These are phyloP conservation scores for Hecatera dysodea DNA, from an alignment of 2,888 invertebrate species.

Conservation along the genomic window DNA sequence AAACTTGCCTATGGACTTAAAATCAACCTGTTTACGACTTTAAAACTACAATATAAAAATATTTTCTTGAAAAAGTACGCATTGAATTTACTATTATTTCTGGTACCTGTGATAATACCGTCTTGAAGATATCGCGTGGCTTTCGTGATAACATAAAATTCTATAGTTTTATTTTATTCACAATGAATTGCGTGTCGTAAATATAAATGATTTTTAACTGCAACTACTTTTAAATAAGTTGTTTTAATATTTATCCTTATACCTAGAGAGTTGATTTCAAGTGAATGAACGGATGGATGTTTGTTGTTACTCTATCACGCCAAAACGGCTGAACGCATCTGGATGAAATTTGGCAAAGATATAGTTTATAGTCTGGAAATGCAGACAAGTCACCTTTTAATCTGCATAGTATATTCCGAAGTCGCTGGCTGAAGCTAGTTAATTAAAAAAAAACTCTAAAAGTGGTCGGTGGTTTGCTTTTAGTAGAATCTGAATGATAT, in stretches of 20 bases:
- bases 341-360: too few species aligned
- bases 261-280: neutral
- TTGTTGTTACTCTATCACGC: too few species aligned
- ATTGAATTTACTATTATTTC: neutral
- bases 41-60: neutral
- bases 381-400: too few species aligned
- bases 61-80: neutral
- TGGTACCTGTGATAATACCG: slow-evolving; percentile 18
- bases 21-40: neutral
- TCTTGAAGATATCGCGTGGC: slow-evolving; percentile 31
- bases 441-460: neutral
- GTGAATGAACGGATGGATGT: too few species aligned
- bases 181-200: slow-evolving; percentile 46
- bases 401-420: too few species aligned
- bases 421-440: too few species aligned
- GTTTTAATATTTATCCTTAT: neutral
- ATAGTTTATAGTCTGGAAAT: too few species aligned
- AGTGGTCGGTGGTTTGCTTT: neutral
- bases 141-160: slow-evolving; percentile 50
- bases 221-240: slow-evolving; percentile 3
- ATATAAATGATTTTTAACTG: slow-evolving; percentile 27
- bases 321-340: too few species aligned
- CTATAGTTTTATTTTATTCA: slow-evolving; percentile 20
- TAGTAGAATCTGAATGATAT: slow-evolving; percentile 50
- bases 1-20: neutral